phyloP scores from a whole-genome alignment of 2,888 invertebrate species.

The Lamellibrachia columna region DNA sequence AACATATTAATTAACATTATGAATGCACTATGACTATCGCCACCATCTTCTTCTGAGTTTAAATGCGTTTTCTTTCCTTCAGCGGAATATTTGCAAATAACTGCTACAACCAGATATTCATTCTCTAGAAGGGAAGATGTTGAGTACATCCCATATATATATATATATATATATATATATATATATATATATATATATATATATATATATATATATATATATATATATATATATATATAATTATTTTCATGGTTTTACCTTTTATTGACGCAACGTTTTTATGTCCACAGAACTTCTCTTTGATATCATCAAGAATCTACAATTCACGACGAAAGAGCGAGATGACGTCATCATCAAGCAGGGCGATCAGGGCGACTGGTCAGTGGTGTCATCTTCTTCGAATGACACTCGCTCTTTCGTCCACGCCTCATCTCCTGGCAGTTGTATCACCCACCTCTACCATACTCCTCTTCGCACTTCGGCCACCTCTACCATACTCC shows the following conservation, averaged over 20 bases:
- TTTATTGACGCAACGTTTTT: background rate
- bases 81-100: no score
- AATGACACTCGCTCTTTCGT: background rate
- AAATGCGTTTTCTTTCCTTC: no score
- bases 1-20: no score
- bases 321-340: conserved; percentile 50
- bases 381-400: conserved; percentile 22
- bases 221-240: background rate
- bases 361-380: conserved; percentile 64
- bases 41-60: no score
- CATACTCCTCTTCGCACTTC: background rate
- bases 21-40: no score
- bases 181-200: no score
- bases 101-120: no score
- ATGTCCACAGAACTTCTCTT: conserved; percentile 56
- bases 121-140: no score
- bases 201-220: no score
- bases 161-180: no score
- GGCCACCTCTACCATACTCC: background rate
- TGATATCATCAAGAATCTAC: conserved; percentile 61
- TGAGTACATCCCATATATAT: no score
- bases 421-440: background rate
- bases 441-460: background rate
- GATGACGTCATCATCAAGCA: conserved; percentile 63
- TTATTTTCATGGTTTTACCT: background rate